These are phyloP conservation scores for Conomelus anceps DNA, from an alignment of 2,888 invertebrate genomes.

Conservation along the genomic window DNA sequence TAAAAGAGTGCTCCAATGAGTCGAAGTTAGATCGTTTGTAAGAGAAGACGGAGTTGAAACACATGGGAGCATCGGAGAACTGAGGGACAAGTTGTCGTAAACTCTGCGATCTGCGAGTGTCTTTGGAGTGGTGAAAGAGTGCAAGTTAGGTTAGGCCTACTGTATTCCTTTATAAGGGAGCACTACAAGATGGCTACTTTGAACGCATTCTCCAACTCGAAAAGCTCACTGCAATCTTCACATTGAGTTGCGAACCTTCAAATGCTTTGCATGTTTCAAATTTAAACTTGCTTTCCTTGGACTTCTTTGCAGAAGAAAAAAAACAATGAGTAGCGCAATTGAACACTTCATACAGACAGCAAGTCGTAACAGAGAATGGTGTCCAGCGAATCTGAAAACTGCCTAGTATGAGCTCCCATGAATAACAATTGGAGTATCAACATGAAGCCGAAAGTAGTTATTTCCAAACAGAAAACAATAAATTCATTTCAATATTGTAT, in stretches of 20 bases:
- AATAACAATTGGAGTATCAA: background rate
- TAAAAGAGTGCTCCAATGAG: background rate
- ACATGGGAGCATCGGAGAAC: background rate
- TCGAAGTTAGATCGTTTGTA: too few species aligned
- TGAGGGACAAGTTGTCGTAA: background rate
- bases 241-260: background rate
- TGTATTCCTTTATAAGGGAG: background rate
- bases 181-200: background rate
- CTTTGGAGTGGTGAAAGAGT: background rate
- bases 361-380: background rate
- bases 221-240: background rate
- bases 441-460: too few species aligned
- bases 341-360: background rate
- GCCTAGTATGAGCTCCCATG: background rate
- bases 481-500: too few species aligned
- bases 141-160: background rate
- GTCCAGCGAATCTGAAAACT: background rate
- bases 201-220: background rate
- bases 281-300: background rate
- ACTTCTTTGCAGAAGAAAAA: background rate
- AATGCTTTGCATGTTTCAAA: background rate
- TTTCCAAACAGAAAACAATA: too few species aligned
- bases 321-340: background rate
- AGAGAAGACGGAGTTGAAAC: background rate
- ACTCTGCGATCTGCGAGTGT: too few species aligned